phyloP scores from a whole-genome alignment of 2,888 invertebrate species.

The Reticulitermes lucifugus region DNA sequence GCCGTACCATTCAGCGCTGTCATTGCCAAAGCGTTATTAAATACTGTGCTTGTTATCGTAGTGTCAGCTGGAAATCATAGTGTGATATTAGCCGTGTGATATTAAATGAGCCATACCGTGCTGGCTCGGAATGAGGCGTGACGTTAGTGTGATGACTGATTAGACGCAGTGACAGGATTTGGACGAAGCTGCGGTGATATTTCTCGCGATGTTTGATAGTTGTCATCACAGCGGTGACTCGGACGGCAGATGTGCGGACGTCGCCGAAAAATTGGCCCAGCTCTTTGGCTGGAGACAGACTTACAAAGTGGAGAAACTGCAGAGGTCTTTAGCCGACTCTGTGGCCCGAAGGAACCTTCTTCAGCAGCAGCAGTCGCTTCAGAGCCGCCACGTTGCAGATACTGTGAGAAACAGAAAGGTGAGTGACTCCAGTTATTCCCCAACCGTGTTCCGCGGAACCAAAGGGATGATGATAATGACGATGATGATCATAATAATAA shows the following conservation, averaged over 20 bases:
- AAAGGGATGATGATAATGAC: no score
- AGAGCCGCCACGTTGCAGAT: not conserved
- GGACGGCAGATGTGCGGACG: slow-evolving; percentile 71
- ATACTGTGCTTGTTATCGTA: no score
- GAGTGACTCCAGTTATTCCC: not conserved
- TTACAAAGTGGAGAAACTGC: slow-evolving; percentile 82
- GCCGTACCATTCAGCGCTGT: no score
- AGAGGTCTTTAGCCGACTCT: slow-evolving; percentile 67
- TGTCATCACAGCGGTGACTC: slow-evolving; percentile 58
- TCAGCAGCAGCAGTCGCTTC: not conserved
- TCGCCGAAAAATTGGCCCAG: slow-evolving; percentile 81
- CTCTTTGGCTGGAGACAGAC: slow-evolving; percentile 85
- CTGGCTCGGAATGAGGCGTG: not conserved
- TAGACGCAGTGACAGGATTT: not conserved
- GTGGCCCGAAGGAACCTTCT: slow-evolving; percentile 14
- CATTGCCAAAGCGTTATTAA: no score
- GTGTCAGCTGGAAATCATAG: no score
- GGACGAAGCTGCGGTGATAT: not conserved
- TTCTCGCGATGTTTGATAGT: slow-evolving; percentile 57
- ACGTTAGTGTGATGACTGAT: not conserved
- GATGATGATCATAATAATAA: no score
- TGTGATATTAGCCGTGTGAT: no score
- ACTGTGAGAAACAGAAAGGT: slow-evolving; percentile 14
- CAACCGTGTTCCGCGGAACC: no score
- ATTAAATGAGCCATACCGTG: no score